Evolutionary conservation across 2,888 invertebrate species (phyloP).

Genomic region (Apodemia mormo): DNA sequence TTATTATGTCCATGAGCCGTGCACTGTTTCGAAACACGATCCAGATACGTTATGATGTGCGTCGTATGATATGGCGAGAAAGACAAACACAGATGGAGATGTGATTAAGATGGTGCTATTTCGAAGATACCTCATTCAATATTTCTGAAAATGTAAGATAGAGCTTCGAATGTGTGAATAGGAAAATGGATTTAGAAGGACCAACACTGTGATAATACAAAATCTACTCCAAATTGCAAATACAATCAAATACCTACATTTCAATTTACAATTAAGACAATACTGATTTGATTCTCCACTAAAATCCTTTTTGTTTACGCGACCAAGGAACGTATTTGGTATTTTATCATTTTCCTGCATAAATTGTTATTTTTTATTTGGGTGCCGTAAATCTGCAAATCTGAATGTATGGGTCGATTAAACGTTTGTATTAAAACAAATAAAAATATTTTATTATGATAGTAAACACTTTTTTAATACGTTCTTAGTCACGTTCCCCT

Average conservation of each 20-base stretch:
- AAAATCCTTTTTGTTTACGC: constrained; percentile 22
- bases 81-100: constrained; percentile 31
- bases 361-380: neutral
- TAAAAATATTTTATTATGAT: no score
- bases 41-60: constrained; percentile 40
- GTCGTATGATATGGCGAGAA: constrained; percentile 32
- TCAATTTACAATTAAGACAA: constrained; percentile 3
- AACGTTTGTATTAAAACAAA: no score
- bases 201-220: constrained; percentile 46
- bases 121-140: neutral
- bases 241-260: constrained; percentile 51
- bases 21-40: constrained; percentile 47
- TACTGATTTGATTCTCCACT: constrained; percentile 22
- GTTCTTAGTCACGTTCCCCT: constrained; percentile 46
- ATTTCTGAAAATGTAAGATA: constrained; percentile 19
- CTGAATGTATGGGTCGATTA: neutral
- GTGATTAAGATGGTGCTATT: constrained; percentile 4
- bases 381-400: neutral
- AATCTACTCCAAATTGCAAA: constrained; percentile 56
- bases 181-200: constrained; percentile 61
- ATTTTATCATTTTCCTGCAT: neutral
- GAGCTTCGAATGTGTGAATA: constrained; percentile 46
- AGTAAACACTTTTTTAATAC: constrained; percentile 23
- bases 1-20: constrained; percentile 53
- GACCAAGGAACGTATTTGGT: constrained; percentile 1